These are phyloP conservation scores for Caenorhabditis tropicalis DNA, from an alignment of 1,140 invertebrate genomes.

Conservation along the genomic window DNA sequence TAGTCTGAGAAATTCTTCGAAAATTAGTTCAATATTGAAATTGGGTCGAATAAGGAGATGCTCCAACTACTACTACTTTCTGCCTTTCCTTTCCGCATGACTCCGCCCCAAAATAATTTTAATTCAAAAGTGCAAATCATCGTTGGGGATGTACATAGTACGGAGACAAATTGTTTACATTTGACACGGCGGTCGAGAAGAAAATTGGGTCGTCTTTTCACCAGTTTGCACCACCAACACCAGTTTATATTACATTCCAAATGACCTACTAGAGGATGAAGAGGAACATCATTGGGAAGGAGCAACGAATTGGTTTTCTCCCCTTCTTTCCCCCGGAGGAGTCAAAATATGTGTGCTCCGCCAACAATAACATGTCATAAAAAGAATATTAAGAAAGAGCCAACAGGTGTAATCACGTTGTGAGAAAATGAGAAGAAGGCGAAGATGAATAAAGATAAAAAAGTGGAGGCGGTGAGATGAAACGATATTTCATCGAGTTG, in stretches of 20 bases:
- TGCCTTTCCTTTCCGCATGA: neutral
- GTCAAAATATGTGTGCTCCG: neutral
- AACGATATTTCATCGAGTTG: constrained; percentile 9
- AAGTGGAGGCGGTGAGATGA: neutral
- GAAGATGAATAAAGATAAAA: constrained; percentile 7
- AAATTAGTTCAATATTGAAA: neutral
- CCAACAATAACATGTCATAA: constrained; percentile 22
- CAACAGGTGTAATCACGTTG: constrained; percentile 25
- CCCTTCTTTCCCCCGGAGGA: neutral
- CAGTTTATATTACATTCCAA: constrained; percentile 44
- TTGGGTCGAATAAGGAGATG: neutral
- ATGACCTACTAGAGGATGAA: constrained; percentile 8
- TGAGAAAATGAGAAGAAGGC: neutral
- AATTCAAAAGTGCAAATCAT: constrained; percentile 44
- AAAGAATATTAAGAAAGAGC: constrained; percentile 12
- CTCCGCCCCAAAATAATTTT: constrained; percentile 13
- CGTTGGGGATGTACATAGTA: constrained; percentile 36
- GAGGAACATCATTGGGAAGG: neutral
- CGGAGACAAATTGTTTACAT: constrained; percentile 43
- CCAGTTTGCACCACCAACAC: constrained; percentile 44
- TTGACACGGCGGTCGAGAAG: constrained; percentile 41
- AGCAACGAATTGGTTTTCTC: neutral
- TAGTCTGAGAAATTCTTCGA: too few relatives aligned
- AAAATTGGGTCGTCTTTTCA: constrained; percentile 35
- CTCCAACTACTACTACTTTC: neutral